Evolutionary conservation across 2,113 vertebrate genomes (phyloP).

Genomic region (Todiramphus chloris): DNA sequence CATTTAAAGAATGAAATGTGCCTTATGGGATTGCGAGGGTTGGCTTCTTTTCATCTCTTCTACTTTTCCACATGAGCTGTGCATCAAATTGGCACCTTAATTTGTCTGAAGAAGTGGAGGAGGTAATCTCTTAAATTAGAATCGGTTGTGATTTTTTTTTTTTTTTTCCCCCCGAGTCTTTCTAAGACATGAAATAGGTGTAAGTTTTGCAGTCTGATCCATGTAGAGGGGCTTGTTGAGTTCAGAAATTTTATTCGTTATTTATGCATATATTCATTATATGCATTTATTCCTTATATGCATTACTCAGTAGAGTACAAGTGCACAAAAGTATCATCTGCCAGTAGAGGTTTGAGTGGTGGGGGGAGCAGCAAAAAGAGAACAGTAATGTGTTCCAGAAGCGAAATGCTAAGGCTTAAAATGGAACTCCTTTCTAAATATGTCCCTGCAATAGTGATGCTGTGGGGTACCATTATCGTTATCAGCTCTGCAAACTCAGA

Average conservation of each 20-base stretch:
- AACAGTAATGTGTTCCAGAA: not conserved
- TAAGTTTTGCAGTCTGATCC: not conserved
- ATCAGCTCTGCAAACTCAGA: not conserved
- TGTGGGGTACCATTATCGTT: not conserved
- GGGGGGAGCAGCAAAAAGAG: not conserved
- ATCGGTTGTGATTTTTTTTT: not conserved
- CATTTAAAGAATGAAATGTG: not conserved
- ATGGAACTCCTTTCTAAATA: not conserved
- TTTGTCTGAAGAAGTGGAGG: not conserved
- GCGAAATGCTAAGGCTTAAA: not conserved
- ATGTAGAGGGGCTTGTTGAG: not conserved
- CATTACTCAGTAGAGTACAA: not conserved
- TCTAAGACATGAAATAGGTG: not conserved
- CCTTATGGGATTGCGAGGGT: not conserved
- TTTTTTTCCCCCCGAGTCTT: not conserved
- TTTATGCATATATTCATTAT: not conserved
- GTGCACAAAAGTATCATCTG: not conserved
- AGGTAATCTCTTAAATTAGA: not conserved
- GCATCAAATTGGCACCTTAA: not conserved
- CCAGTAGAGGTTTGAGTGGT: not conserved
- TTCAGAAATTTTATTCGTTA: not conserved
- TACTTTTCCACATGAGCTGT: constrained; percentile 4
- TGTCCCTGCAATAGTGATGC: not conserved
- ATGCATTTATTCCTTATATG: not conserved
- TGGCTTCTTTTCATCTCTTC: constrained; percentile 3